Evolutionary conservation across 1,140 invertebrate species (phyloP).

Genomic region (Helicoverpa zea): DNA sequence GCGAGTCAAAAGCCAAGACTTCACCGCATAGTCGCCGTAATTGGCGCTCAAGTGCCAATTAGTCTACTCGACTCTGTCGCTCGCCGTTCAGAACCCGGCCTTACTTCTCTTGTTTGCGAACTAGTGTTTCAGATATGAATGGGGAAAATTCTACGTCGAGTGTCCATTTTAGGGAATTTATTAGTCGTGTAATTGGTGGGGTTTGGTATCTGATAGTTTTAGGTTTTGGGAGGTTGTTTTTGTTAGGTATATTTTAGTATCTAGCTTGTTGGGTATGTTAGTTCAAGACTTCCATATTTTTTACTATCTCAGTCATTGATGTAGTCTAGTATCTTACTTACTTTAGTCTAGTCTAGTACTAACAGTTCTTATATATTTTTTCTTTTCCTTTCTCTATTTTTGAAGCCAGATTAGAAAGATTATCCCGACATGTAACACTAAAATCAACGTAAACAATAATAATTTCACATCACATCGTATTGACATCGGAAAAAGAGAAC

Average conservation of each 20-base stretch:
- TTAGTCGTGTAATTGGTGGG: constrained; percentile 34
- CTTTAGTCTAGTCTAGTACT: too few relatives aligned
- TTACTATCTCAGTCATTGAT: too few relatives aligned
- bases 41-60: constrained; percentile 83
- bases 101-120: constrained; percentile 60
- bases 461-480: too few relatives aligned
- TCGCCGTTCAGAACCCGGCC: constrained; percentile 57
- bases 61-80: constrained; percentile 70
- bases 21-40: constrained; percentile 66
- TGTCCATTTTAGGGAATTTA: constrained; percentile 35
- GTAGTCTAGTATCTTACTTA: too few relatives aligned
- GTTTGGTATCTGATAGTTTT: not conserved
- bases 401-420: too few relatives aligned
- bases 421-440: too few relatives aligned
- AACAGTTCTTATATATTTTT: too few relatives aligned
- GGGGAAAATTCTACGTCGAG: constrained; percentile 10
- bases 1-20: constrained; percentile 43
- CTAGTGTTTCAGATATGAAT: constrained; percentile 39
- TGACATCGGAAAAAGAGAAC: too few relatives aligned
- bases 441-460: too few relatives aligned
- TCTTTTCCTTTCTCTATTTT: too few relatives aligned
- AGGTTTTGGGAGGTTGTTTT: not conserved
- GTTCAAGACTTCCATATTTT: not conserved
- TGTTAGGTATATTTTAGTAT: too few relatives aligned
- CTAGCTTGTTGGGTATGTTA: too few relatives aligned